These are phyloP conservation scores for Barnardius zonarius DNA, from an alignment of 2,113 vertebrate genomes.

Conservation along the genomic window DNA sequence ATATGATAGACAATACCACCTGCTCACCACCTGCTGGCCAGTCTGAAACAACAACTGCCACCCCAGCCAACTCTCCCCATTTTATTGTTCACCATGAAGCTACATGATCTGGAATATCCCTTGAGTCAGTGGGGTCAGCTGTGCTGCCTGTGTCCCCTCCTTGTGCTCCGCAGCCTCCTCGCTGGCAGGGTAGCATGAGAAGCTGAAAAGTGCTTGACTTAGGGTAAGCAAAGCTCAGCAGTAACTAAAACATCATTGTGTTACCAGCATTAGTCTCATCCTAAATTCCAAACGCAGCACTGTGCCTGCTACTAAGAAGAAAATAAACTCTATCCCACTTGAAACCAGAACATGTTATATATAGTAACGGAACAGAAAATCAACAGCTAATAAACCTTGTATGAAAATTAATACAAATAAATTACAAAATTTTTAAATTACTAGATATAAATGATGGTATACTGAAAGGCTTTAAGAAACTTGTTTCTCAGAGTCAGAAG, in stretches of 20 bases:
- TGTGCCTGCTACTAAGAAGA: not conserved
- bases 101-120: accelerated
- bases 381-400: not conserved
- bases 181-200: not conserved
- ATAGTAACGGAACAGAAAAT: not conserved
- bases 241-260: not conserved
- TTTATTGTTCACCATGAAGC: not conserved
- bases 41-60: not conserved
- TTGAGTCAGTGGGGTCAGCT: not conserved
- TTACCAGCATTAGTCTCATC: accelerated
- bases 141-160: not conserved
- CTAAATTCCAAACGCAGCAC: not conserved
- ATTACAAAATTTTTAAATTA: not conserved
- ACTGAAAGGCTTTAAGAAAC: not conserved
- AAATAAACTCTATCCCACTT: not conserved
- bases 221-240: not conserved
- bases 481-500: slow-evolving; percentile 29
- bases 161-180: not conserved
- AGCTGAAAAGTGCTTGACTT: not conserved
- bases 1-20: not conserved
- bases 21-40: not conserved
- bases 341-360: not conserved
- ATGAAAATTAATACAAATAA: not conserved
- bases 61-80: not conserved
- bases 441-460: not conserved